These are phyloP conservation scores for Cephalopterus ornatus DNA, from an alignment of 2,113 vertebrate species.

Conservation along the genomic window DNA sequence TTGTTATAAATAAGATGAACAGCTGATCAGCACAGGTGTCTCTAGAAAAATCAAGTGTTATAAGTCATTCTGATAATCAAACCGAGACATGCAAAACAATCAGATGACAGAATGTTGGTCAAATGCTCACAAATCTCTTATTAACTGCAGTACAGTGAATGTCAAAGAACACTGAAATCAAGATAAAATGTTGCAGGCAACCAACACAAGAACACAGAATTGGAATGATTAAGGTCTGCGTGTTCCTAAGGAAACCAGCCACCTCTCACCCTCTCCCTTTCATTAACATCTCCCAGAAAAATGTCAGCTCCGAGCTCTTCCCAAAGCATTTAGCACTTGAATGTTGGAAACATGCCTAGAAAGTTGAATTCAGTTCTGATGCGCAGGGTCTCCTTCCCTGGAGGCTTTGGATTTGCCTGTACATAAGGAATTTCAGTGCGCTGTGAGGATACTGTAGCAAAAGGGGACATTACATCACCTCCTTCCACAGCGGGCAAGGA, in stretches of 20 bases:
- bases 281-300: conserved; percentile 37
- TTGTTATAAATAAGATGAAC: not conserved
- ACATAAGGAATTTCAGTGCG: not conserved
- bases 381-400: not conserved
- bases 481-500: not conserved
- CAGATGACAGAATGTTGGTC: not conserved
- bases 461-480: not conserved
- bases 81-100: not conserved
- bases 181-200: not conserved
- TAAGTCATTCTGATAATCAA: not conserved
- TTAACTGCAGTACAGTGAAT: not conserved
- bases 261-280: conserved; percentile 10
- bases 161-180: conserved; percentile 19
- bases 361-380: not conserved
- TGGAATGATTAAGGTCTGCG: not conserved
- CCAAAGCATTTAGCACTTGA: not conserved
- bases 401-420: not conserved
- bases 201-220: not conserved
- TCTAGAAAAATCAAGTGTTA: not conserved
- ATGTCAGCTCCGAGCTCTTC: not conserved
- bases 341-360: conserved; percentile 25
- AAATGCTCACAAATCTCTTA: not conserved
- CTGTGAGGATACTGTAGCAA: not conserved
- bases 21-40: not conserved
- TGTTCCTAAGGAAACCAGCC: conserved; percentile 39